phyloP scores from a whole-genome alignment of 2,113 vertebrate species.

The Eira barbara region DNA sequence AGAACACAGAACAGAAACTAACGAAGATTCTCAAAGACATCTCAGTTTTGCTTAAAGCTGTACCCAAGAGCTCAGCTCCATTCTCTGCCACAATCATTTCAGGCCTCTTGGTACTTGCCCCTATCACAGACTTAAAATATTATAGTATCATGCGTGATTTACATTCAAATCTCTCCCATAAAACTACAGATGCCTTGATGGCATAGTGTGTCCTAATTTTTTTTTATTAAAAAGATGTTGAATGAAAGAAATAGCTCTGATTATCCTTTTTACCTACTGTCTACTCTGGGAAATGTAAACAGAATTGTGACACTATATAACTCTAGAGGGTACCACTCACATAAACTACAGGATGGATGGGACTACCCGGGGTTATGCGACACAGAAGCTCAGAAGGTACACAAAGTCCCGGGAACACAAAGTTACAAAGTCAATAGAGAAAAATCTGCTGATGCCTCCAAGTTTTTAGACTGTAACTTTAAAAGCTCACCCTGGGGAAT shows the following conservation, averaged over 20 bases:
- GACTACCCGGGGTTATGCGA: not conserved
- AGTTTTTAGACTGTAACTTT: not conserved
- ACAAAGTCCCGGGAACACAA: not conserved
- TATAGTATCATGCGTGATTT: not conserved
- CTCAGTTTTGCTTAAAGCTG: not conserved
- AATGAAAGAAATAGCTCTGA: not conserved
- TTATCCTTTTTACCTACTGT: not conserved
- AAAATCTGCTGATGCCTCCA: not conserved
- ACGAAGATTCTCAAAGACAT: not conserved
- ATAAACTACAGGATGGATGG: not conserved
- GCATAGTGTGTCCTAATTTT: not conserved
- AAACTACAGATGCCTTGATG: not conserved
- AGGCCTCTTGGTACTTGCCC: not conserved
- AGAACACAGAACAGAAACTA: not conserved
- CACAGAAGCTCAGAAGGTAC: not conserved
- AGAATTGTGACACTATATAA: not conserved
- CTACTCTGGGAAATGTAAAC: not conserved
- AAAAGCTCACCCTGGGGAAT: not conserved
- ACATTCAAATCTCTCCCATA: not conserved
- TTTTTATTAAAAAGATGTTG: not conserved
- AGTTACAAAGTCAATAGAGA: not conserved
- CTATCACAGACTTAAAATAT: not conserved
- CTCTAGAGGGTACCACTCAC: not conserved
- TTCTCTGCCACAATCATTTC: not conserved
- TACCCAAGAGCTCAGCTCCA: not conserved